Base-by-base conservation (phyloP, 2,888 invertebrate species). In the Spodoptera exigua region DNA sequence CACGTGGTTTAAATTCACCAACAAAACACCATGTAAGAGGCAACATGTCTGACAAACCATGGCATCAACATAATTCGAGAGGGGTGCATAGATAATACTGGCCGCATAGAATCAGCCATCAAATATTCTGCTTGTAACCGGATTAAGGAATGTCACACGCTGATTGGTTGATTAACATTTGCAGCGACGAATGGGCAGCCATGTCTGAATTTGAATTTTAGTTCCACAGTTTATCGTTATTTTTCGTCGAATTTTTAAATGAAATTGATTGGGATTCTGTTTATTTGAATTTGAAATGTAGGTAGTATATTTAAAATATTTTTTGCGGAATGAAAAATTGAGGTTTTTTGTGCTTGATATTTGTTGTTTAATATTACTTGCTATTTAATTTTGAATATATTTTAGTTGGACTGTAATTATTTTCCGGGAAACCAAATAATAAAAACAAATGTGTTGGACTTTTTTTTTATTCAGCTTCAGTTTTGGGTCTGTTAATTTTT, bases 51-150 rank as follows among this genome's bases (percentile, higher is more conserved):
- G 70, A 73, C 65, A 62, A 65, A 56, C 48, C 53, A 14, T 44
- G 46, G 46, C 45, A 74, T 70, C 67, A 67, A 51, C 67, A 77
- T 77, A 70, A 61, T 59, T 45, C 64, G 27, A 54, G 7, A 9
- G 35, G 52, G 40, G 53, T 45, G 54, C 39, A 44, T 35, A 60
- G 35, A 61, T 56, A 76, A 59, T 70, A 46, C 66, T 46, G 60
- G 36, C 34, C 27, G 48, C 48, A 39, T 68, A 57, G 40, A 60
- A 76, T 76, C 70, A 66, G 46, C 17, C 77, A 78, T 77, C 74
- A 76, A 79, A 76, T 76, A 77, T 77, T 76, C 77, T 47, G 64
- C 70, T 76, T 76, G 79, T 78, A 74, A 76, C 71, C 14, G 49
- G 71, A 79, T 77, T 62, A 66, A 68, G 65, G 66, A 45, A 66